Evolutionary conservation across 2,888 invertebrate genomes (phyloP), one percentile per base, ranked within the genome.

Genomic region (Ecdyonurus torrentis): DNA sequence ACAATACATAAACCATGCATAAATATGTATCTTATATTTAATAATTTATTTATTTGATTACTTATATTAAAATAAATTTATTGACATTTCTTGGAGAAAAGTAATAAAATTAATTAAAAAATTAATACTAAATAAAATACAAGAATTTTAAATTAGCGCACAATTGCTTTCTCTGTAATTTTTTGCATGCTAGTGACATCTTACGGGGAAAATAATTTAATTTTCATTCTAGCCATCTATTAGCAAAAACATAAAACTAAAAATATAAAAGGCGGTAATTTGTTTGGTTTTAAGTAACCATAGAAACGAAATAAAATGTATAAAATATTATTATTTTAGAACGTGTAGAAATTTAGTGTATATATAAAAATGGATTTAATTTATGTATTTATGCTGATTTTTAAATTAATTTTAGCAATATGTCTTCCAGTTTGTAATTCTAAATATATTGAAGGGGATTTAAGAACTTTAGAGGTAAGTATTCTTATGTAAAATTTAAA

Each of bases 381-480:
- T 5, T 10, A 37, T 37, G 37, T 10, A 10, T 37, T 15, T 10
- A 15, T 37, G 37, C 15, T 10, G 5, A 10, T 5, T 15, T 37
- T 37, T 37, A 5, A 37, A 37, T 37, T 37, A 37, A 37, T 37
- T 37, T 10, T 37, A 5, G 15, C 15, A 37, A 37, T 37, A 37
- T 10, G 7, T 37, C 15, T 37, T 37, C 37, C 37, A 37, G 5
- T 37, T 10, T 37, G 37, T 15, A 37, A 15, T 37, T 37, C 37
- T 37, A 84, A 83, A 70, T 84, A 83, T 77, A 77, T 83, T 23
- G 83, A 84, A 69, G 84, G 85, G 0, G 78, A 77, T 64, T 71
- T 85, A 58, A 77, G 81, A 70, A 83, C 84, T 1, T 79, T 80
- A 66, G 81, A 84, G 68, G 84, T 83, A 70, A 69, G 63, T 60